A percentile compares a stretch with the other conserved stretches of the same genome.
Evolutionary conservation across 92 coral and sea anemone genomes (phyloP).

Genomic region (Umimayanthus chanpuru): DNA sequence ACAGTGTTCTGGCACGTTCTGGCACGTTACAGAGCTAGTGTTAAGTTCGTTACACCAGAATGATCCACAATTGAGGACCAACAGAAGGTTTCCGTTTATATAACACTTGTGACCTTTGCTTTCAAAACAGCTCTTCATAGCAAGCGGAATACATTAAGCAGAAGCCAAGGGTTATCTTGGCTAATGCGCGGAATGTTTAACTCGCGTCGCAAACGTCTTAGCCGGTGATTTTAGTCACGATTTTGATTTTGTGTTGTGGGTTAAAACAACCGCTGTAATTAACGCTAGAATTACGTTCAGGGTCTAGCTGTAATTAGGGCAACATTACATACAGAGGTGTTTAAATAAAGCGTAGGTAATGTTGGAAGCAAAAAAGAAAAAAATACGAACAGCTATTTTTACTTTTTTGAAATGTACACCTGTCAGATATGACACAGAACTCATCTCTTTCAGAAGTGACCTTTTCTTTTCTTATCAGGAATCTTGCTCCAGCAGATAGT

Average conservation of each 20-base stretch:
- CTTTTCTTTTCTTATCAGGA: constrained; percentile 17
- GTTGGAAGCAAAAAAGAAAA: not conserved
- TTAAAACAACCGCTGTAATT: not conserved
- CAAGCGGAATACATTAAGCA: not conserved
- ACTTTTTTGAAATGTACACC: not conserved
- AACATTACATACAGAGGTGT: not conserved
- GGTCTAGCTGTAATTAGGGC: not conserved
- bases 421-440: not conserved
- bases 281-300: not conserved
- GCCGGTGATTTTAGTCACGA: not conserved
- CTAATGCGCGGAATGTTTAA: not conserved
- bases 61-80: not conserved
- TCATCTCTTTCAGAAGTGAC: not conserved
- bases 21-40: not conserved
- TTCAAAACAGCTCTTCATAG: constrained; percentile 1
- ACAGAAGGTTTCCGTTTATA: constrained; percentile 7
- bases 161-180: constrained; percentile 6
- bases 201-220: not conserved
- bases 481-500: not conserved
- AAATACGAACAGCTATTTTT: not conserved
- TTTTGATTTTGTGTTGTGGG: not conserved
- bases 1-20: not conserved
- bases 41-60: not conserved
- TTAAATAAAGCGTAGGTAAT: no score
- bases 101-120: constrained; percentile 19